phyloP scores from a whole-genome alignment of 1,140 invertebrate species.

The Ceratitis capitata region DNA sequence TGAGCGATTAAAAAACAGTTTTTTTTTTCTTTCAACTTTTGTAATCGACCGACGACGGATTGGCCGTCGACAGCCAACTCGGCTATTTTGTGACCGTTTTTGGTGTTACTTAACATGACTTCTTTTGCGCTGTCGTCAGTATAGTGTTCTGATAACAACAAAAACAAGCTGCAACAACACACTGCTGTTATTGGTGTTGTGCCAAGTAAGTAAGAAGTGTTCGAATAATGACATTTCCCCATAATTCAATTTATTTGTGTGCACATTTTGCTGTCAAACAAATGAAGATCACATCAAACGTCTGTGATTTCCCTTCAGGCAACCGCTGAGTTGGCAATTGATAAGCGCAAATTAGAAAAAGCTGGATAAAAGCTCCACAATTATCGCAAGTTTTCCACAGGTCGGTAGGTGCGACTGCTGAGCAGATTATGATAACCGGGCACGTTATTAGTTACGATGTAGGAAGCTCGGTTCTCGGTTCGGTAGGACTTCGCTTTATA shows the following conservation, averaged over 20 bases:
- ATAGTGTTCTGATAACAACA: neutral
- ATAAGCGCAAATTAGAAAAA: too few relatives aligned
- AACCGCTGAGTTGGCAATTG: too few relatives aligned
- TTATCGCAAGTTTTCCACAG: too few relatives aligned
- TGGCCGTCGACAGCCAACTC: neutral
- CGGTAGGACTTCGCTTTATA: too few relatives aligned
- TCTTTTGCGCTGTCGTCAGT: neutral
- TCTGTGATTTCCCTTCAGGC: neutral
- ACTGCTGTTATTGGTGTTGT: too few relatives aligned
- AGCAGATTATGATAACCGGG: too few relatives aligned
- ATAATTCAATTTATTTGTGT: constrained; percentile 38
- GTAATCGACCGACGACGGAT: neutral
- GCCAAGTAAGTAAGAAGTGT: neutral
- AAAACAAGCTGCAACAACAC: too few relatives aligned
- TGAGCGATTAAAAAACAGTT: neutral
- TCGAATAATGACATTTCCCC: constrained; percentile 37
- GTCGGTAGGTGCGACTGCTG: too few relatives aligned
- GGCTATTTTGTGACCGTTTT: neutral
- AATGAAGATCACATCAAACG: constrained; percentile 38
- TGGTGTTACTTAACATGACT: neutral
- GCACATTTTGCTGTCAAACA: constrained; percentile 37
- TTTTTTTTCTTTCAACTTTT: too few relatives aligned
- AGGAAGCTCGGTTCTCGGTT: too few relatives aligned
- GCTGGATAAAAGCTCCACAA: too few relatives aligned
- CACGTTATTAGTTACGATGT: too few relatives aligned